Evolutionary conservation across 2,888 invertebrate species (phyloP), one percentile per base, ranked within the genome.

Genomic region (Polydrusus cervinus): DNA sequence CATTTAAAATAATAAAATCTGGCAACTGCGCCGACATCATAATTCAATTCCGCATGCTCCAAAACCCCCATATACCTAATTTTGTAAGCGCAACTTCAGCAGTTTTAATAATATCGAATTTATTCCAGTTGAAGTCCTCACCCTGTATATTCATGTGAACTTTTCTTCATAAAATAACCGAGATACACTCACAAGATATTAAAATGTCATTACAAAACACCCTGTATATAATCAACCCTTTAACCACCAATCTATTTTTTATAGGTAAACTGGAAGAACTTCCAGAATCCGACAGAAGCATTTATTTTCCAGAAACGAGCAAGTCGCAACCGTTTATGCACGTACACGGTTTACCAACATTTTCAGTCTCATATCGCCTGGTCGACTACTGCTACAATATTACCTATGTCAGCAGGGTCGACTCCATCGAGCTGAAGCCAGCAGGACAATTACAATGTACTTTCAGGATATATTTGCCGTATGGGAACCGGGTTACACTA

Each of bases 341-440:
- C 81, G 86, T 92, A 71, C 90, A 90, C 82, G 92, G 91, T 77
- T 89, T 89, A 84, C 92, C 92, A 72, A 89, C 91, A 86, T 93
- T 93, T 89, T 89, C 90, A 84, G 89, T 92, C 81, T 88, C 88
- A 81, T 93, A 91, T 87, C 91, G 90, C 83, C 87, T 91, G 81
- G 93, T 93, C 74, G 93, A 93, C 86, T 91, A 91, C 84, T 94
- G 93, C 82, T 92, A 93, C 84, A 92, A 93, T 85, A 90, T 93
- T 78, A 91, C 92, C 43, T 89, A 92, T 79, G 89, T 90, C 80
- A 88, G 88, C 67, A 89, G 89, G 79, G 93, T 92, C 87, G 93
- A 91, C 83, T 90, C 92, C 82, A 91, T 91, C 87, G 91, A 91
- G 84, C 88, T 92, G 83, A 90, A 90, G 79, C 91, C 91, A 8